phyloP scores from a whole-genome alignment of 2,113 vertebrate genomes.

The Hipposideros armiger region DNA sequence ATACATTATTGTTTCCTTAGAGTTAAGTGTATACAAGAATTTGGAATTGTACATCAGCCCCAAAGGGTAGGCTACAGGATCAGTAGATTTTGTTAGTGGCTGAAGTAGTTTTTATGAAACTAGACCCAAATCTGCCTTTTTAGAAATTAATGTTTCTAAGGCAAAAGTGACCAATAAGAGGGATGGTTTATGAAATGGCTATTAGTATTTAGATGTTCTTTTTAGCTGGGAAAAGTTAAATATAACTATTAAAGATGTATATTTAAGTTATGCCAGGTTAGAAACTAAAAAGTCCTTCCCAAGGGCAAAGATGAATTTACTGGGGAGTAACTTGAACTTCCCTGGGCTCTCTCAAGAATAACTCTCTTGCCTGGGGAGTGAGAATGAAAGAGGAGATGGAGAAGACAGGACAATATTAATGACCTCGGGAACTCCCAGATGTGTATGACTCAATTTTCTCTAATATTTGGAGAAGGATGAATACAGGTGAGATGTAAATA shows the following conservation, averaged over 20 bases:
- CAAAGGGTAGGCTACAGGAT: not conserved
- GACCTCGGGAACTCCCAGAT: conserved; percentile 44
- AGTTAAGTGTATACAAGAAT: not conserved
- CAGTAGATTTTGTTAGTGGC: not conserved
- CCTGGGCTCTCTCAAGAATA: not conserved
- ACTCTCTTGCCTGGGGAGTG: not conserved
- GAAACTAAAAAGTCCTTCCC: conserved; percentile 41
- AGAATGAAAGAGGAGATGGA: not conserved
- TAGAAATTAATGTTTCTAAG: not conserved
- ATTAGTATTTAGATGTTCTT: not conserved
- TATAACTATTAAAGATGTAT: not conserved
- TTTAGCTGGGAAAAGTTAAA: not conserved
- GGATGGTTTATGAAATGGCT: not conserved
- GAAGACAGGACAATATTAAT: conserved; percentile 37
- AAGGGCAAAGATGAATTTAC: conserved; percentile 47
- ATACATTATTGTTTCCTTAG: not conserved
- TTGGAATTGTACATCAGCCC: not conserved
- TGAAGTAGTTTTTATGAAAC: conserved; percentile 18
- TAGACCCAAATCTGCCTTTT: not conserved
- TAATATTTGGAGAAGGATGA: conserved; percentile 58
- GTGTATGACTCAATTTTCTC: conserved; percentile 11
- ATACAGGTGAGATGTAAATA: conserved; percentile 60
- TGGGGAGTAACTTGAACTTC: not conserved
- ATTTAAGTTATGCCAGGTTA: conserved; percentile 48
- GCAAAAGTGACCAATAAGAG: not conserved